Evolutionary conservation across 2,113 vertebrate species (phyloP), one percentile per base, ranked within the genome.

Genomic region (Gymnarchus niloticus): DNA sequence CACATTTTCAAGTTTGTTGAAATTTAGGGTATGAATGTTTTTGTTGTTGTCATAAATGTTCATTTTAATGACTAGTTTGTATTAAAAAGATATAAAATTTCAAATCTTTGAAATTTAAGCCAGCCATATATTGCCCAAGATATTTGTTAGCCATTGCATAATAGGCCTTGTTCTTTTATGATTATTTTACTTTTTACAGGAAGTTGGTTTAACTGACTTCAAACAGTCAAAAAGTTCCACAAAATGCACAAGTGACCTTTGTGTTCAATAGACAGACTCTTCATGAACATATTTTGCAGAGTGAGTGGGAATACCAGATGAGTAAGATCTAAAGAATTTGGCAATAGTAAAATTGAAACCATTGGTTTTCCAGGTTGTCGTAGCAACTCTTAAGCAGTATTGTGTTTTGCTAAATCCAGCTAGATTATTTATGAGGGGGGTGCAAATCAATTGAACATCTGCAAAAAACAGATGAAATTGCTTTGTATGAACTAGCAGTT

Each of bases 291-390:
- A 57, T 41, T 78, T 78, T 48, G 46, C 19, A 78, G 76, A 23
- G 76, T 44, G 76, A 41, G 44, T 48, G 44, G 44, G 76, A n/a
- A 8, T 37, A 48, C 21, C 44, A 48, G 44, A 48, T 78, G 76
- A 78, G 23, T 78, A 48, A 78, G 44, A 37, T 78, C 37, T n/a
- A 19, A 78, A 78, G 44, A 56, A 83, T 37, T 37, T 83, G 81
- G 54, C 81, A 21, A 56, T 5, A 56, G 25, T 41, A 37, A 82
- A 28, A 37, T 9, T 2, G 54, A 56, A 44, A 83, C 33, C 25
- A 28, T 81, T n/a, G 33, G 48, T 52, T 83, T 56, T 57, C 37
- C 49, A 44, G 23, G 82, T 59, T 83, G 52, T 51, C 54, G 44
- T 83, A 56, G 82, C 21, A 59, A 83, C 82, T 57, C 6, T 41